Conservation (phyloP, 2,888 invertebrate genomes). For the Carterocephalus palaemon region DNA sequence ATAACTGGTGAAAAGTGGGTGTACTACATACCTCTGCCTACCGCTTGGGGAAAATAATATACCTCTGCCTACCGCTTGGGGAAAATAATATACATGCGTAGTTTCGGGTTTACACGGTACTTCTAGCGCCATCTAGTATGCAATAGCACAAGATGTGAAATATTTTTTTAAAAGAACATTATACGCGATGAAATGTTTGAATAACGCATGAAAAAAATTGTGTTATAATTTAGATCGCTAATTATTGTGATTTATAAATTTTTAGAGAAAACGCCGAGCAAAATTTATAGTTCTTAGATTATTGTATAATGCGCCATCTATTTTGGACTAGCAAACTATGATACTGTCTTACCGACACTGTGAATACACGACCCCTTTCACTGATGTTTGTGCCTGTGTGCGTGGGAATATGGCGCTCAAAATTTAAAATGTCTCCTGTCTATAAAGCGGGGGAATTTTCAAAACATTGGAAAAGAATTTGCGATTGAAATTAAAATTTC, state of each 20-base stretch:
- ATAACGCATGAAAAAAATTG: too few relatives aligned
- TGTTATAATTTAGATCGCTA: too few relatives aligned
- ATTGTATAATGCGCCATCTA: slow-evolving; percentile 29
- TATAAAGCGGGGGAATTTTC: slow-evolving; percentile 26
- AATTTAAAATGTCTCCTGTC: slow-evolving; percentile 40
- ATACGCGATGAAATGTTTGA: too few relatives aligned
- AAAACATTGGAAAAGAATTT: slow-evolving; percentile 27
- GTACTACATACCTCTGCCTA: too few relatives aligned
- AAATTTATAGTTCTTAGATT: too few relatives aligned
- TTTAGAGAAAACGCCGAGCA: too few relatives aligned
- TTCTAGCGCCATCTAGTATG: slow-evolving; percentile 51
- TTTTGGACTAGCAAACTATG: slow-evolving; percentile 26
- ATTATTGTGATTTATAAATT: too few relatives aligned
- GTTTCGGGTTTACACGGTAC: slow-evolving; percentile 33
- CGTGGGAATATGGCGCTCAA: slow-evolving; percentile 51
- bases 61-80: too few relatives aligned
- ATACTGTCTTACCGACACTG: slow-evolving; percentile 50
- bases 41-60: too few relatives aligned
- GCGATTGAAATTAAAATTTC: slow-evolving; percentile 15
- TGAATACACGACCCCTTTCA: slow-evolving; percentile 35
- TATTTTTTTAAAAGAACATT: not conserved
- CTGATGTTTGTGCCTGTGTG: slow-evolving; percentile 47
- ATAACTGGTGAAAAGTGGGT: too few relatives aligned
- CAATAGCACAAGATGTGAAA: slow-evolving; percentile 40
- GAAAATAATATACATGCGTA: too few relatives aligned